These are phyloP conservation scores for Gavia stellata DNA, from an alignment of 2,113 vertebrate genomes.

Conservation along the genomic window DNA sequence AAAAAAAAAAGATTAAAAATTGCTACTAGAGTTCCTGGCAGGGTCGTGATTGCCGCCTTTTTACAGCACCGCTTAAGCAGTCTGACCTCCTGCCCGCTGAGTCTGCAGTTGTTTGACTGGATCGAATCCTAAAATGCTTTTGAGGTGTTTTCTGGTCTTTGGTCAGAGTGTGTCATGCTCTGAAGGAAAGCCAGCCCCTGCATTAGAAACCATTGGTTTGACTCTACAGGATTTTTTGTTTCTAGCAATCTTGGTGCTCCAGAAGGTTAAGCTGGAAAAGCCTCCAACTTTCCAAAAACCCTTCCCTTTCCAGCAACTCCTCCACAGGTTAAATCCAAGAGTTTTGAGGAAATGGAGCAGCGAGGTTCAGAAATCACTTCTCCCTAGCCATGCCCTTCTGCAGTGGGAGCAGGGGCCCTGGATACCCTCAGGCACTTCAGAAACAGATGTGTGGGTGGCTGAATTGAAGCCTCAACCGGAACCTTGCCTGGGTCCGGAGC, in stretches of 20 bases:
- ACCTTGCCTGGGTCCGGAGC: neutral
- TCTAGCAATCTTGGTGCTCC: neutral
- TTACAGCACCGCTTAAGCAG: neutral
- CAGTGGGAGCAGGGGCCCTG: rapidly evolving
- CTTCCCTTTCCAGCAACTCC: neutral
- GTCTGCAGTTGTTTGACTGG: neutral
- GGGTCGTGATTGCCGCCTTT: neutral
- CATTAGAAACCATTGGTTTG: neutral
- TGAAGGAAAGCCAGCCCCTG: neutral
- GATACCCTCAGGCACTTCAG: neutral
- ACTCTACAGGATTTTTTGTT: neutral
- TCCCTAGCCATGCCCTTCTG: neutral
- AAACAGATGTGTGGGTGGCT: neutral
- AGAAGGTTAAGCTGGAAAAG: neutral
- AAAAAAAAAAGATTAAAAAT: neutral
- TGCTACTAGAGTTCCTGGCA: neutral
- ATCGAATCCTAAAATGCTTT: neutral
- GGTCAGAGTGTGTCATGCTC: neutral
- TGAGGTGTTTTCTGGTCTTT: neutral
- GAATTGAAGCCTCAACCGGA: neutral
- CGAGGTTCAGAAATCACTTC: neutral
- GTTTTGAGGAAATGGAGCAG: neutral
- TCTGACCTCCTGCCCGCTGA: neutral
- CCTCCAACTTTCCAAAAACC: neutral
- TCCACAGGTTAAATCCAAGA: neutral